Base-by-base conservation (phyloP, 2,113 vertebrate genomes). In the Cricetomys ansorgei region DNA sequence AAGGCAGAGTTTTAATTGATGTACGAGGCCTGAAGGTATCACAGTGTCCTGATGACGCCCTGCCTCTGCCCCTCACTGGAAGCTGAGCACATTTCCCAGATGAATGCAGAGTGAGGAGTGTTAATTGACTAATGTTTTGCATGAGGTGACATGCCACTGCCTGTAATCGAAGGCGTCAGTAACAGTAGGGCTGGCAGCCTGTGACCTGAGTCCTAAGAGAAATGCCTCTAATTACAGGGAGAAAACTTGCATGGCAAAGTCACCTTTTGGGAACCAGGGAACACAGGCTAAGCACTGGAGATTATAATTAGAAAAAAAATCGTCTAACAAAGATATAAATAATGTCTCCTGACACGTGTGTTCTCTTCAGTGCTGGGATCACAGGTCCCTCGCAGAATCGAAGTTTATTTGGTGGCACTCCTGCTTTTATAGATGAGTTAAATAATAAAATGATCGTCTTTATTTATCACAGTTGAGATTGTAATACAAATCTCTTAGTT, bases 51-150 rank as follows among this genome's bases (percentile, higher is more conserved):
- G 29, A 93, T 97, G 97, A 84, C 95, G 94, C 89, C 93, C 96
- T 84, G 75, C 72, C 95, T 96, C 94, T 92, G 81, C 92, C 2
- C 7, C 3, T 93, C 88, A 92, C 89, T 69, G 57, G 85, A 91
- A 94, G 67, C 76, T 84, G 85, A 92, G 85, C n/a, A 92, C 86
- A 97, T 96, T 97, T 93, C 94, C 72, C 92, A 90, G 96, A 98
- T 95, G 97, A 96, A 95, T 96, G 95, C 96, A 92, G 95, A 92
- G 85, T 21, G 81, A 65, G 62, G 69, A 89, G 55, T 86, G 79
- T 94, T 98, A 96, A 97, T 97, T 97, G 88, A 90, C 95, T 97
- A 97, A 96, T 97, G 95, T 96, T 97, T 92, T 97, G 96, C 97
- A 50, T 45, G 80, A 97, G 90, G 94, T 94, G 85, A 97, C 94